Base-by-base conservation (phyloP, 2,888 invertebrate genomes). In the Drosophila rellima region DNA sequence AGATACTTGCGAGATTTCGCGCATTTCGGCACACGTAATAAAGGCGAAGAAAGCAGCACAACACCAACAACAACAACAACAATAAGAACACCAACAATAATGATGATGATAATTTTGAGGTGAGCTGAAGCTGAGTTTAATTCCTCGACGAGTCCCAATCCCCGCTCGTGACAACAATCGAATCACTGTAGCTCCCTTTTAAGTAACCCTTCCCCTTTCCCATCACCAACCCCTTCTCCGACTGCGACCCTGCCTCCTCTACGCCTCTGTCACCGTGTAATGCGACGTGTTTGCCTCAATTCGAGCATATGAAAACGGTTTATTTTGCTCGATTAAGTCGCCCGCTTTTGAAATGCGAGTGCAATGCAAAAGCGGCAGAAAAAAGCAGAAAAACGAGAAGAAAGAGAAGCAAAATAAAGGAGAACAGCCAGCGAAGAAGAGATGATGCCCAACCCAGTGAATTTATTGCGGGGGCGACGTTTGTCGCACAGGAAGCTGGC, bases 241-340 rank as follows among this genome's bases (percentile, higher is more conserved):
- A 8, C 20, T 6, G 33, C 11, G 33, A 2, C 33, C 13, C 33
- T 13, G 35, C 17, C 17, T 18, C 11, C 20, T n/a, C 39, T 10
- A 15, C 33, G n/a, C 31, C 20, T 47, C 44, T 51, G 63, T 68
- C 61, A 48, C 51, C 78, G 67, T 87, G 89, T 87, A 87, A 88
- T 87, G 80, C 87, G 79, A 82, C 74, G 87, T 79, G 85, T 90
- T 88, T 79, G 87, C 82, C 82, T 82, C 82, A 84, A 90, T 82
- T 90, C 90, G 77, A 87, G 91, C 88, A 84, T 82, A 86, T 83
- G 78, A 84, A 85, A 91, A 90, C 80, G 91, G 88, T 91, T 91
- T 91, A 91, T 91, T 90, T 91, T 91, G 91, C 91, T 91, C 91
- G 91, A 91, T 91, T 91, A 91, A 91, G 87, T 90, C 80, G 80